Evolutionary conservation across 35 echinoderm and acorn worm genomes (phyloP).

Genomic region (Stichopus chloronotus): DNA sequence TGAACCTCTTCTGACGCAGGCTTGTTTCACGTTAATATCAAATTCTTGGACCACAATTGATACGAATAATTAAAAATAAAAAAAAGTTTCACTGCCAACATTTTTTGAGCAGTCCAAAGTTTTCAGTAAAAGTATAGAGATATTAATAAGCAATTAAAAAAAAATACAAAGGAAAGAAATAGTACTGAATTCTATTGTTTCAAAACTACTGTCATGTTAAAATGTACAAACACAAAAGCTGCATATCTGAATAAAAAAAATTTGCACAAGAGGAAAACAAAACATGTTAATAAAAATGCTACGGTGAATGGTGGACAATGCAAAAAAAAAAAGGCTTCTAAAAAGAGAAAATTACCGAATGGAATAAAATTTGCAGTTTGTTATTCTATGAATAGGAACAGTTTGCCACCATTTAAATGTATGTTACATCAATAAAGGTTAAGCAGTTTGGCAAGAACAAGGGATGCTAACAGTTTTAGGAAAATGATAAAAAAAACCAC

Average conservation of each 20-base stretch:
- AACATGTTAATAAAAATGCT: background rate
- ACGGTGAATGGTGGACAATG: background rate
- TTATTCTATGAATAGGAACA: no score
- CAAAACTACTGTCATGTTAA: slow-evolving; percentile 21
- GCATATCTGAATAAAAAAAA: background rate
- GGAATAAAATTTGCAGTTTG: background rate
- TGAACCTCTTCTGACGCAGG: no score
- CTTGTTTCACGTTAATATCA: no score
- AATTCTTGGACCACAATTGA: no score
- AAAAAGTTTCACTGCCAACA: background rate
- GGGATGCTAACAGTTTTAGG: no score
- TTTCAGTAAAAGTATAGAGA: background rate
- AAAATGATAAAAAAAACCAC: no score
- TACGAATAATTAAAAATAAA: background rate
- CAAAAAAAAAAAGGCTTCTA: background rate
- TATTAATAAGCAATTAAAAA: background rate
- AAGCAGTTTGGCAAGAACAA: background rate
- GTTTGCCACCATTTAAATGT: no score
- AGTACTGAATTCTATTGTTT: slow-evolving; percentile 25
- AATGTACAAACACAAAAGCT: background rate
- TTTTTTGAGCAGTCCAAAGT: background rate
- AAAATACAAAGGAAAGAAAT: background rate
- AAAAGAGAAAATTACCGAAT: background rate
- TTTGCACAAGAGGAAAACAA: background rate
- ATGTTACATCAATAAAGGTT: background rate